Evolutionary conservation across 2,797 vertebrate species (phyloP), one percentile per base, ranked within the genome.

Genomic region (Bucorvus abyssinicus): DNA sequence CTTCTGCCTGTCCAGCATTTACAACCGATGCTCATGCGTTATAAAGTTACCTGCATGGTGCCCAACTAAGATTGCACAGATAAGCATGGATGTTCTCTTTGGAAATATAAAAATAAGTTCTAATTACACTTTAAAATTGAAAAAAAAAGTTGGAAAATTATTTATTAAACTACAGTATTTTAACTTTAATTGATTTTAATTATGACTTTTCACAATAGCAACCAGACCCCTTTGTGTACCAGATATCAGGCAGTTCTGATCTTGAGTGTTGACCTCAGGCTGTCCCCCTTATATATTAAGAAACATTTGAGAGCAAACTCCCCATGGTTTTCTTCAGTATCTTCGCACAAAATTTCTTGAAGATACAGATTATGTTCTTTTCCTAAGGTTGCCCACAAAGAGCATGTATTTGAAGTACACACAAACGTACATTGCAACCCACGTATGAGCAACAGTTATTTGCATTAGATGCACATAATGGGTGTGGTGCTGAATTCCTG

Each of bases 211-310:
- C 68, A 47, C 34, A 50, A 20, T 53, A 52, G 34, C 63, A 67
- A 53, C 42, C 26, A 68, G 32, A 45, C 12, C 10, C 34, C 14
- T 87, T 92, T 17, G 24, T 45, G 8, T 40, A 40, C 38, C 38
- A 50, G 40, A 16, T 75, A 69, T 22, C 24, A 68, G 45, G 77
- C 55, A 56, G 38, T 59, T 88, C 76, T 94, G 57, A 73, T 65
- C 55, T 53, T 76, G 36, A 38, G 82, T 87, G 40, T 47, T 82
- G 49, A 53, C 45, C 67, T 60, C 64, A 74, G 55, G 23, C 75
- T 92, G 70, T 73, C 34, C 65, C 84, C 57, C 70, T 90, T 95
- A 79, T 82, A 82, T 91, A 75, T n/a, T 93, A 42, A 80, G 71
- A 71, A 79, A 89, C 19, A 45, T 82, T 76, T 74, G 81, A 90